phyloP scores from a whole-genome alignment of 2,113 vertebrate genomes.

The Cinclus mexicanus region DNA sequence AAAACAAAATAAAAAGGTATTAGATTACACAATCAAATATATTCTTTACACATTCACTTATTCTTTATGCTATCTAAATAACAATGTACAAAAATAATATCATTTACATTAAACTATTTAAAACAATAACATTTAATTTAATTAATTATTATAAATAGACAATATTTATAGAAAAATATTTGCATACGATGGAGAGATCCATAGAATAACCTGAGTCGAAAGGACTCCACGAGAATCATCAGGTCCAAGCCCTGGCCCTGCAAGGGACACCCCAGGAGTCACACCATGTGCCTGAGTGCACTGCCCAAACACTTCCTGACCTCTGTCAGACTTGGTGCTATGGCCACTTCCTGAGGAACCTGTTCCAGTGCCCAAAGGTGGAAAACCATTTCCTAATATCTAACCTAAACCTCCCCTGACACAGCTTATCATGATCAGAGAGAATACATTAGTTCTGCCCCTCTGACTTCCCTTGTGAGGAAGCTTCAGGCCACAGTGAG shows the following conservation, averaged over 20 bases:
- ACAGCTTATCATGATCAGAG: background rate
- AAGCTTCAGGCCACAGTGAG: background rate
- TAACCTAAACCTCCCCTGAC: background rate
- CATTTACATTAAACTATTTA: rapidly evolving
- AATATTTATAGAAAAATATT: background rate
- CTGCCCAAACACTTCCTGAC: background rate
- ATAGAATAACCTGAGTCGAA: background rate
- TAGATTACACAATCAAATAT: background rate
- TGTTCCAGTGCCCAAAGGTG: background rate
- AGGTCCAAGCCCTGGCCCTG: background rate
- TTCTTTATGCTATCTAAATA: background rate
- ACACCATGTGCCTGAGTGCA: rapidly evolving
- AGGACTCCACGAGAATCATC: background rate
- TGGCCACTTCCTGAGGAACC: no score
- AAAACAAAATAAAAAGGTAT: background rate
- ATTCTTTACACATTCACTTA: background rate
- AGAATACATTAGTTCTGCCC: background rate
- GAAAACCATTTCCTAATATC: background rate
- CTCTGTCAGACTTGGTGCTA: background rate
- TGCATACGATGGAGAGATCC: background rate
- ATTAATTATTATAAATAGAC: background rate
- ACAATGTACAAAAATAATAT: background rate
- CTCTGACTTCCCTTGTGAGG: background rate
- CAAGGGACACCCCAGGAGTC: background rate
- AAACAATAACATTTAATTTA: background rate